Conservation (phyloP, 2,113 vertebrate species). For the Oceanites oceanicus region DNA sequence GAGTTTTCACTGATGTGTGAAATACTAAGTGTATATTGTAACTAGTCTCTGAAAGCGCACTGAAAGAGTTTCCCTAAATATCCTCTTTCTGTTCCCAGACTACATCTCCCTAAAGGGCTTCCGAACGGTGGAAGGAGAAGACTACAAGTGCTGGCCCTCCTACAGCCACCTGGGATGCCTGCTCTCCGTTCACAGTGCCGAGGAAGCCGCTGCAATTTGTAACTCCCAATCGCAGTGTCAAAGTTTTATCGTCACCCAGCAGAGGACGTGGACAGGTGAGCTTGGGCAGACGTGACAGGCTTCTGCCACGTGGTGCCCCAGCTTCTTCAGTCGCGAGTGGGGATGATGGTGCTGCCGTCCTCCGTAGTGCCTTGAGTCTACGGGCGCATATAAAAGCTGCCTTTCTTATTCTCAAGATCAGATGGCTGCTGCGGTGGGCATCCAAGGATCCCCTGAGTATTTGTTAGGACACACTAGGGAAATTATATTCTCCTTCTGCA, state of each 20-base stretch:
- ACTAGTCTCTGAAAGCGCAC: neutral
- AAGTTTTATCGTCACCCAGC: constrained; percentile 79
- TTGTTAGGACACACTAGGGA: neutral
- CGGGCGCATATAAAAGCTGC: accelerated
- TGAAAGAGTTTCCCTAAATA: neutral
- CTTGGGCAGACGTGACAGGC: no score
- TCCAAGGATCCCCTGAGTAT: neutral
- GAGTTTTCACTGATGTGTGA: neutral
- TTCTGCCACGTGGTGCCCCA: neutral
- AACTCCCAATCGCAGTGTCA: constrained; percentile 80
- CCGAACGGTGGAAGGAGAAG: constrained; percentile 69
- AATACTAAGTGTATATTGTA: accelerated
- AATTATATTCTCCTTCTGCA: neutral
- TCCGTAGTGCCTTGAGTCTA: neutral
- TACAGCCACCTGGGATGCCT: constrained; percentile 86
- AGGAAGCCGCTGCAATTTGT: constrained; percentile 83
- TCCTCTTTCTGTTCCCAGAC: constrained; percentile 65
- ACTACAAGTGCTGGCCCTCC: constrained; percentile 89
- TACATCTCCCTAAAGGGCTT: constrained; percentile 79
- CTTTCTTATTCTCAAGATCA: neutral
- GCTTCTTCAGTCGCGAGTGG: neutral
- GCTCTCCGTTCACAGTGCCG: constrained; percentile 79
- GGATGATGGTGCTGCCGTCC: neutral
- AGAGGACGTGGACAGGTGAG: constrained; percentile 87
- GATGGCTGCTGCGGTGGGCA: neutral